Evolutionary conservation across 2,888 invertebrate species (phyloP).

Genomic region (Cantharis flavilabris): DNA sequence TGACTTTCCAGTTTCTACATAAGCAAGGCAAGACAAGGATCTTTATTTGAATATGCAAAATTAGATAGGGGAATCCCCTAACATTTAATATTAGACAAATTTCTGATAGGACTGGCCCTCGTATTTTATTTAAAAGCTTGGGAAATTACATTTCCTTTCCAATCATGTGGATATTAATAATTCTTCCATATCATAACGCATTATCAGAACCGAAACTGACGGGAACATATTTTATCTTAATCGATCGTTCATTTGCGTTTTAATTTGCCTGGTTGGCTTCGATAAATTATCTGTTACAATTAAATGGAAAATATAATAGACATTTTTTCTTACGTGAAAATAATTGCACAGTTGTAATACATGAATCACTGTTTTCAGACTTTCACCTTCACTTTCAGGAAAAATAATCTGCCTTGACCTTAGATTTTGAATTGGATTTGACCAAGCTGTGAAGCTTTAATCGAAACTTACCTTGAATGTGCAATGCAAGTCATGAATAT

Average conservation of each 20-base stretch:
- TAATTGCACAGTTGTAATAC: neutral
- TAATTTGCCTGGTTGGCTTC: neutral
- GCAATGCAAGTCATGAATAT: slow-evolving; percentile 12
- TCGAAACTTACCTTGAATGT: slow-evolving; percentile 28
- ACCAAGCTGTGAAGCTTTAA: slow-evolving; percentile 19
- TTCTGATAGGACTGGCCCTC: neutral
- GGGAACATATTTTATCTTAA: neutral
- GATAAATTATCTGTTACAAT: neutral
- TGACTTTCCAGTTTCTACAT: too few species aligned
- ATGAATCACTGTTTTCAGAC: slow-evolving; percentile 15
- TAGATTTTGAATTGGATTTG: slow-evolving; percentile 16
- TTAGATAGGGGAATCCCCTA: too few species aligned
- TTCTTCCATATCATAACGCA: neutral
- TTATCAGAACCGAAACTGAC: neutral
- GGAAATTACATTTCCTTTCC: neutral
- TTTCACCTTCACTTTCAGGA: slow-evolving; percentile 21
- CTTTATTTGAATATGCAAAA: too few species aligned
- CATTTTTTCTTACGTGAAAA: neutral
- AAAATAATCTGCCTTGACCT: slow-evolving; percentile 26
- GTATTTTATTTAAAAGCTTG: neutral
- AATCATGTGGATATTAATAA: neutral
- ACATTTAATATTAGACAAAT: neutral
- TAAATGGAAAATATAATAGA: neutral
- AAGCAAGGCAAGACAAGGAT: too few species aligned
- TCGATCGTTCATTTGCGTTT: neutral